phyloP scores from a whole-genome alignment of 2,888 invertebrate genomes.

The Resseliella maxima region DNA sequence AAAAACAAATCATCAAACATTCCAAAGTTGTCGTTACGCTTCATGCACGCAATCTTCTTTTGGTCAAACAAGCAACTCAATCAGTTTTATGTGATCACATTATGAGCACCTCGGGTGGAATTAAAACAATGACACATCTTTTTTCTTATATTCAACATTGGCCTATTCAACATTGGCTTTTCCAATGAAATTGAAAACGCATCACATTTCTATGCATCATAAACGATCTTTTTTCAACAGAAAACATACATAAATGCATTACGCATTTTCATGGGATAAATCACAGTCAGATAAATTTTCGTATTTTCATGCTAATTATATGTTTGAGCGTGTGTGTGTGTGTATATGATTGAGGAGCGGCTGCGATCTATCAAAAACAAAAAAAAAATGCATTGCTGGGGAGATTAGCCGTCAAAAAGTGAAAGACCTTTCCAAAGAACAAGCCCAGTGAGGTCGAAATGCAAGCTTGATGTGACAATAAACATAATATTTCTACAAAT shows the following conservation, averaged over 20 bases:
- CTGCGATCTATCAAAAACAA: background rate
- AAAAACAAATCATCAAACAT: background rate
- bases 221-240: background rate
- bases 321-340: background rate
- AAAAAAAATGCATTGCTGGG: background rate
- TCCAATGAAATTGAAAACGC: background rate
- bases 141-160: background rate
- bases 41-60: background rate
- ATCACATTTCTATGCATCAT: background rate
- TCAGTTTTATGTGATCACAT: background rate
- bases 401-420: background rate
- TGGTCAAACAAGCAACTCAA: background rate
- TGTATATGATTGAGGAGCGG: no score
- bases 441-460: background rate
- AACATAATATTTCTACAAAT: background rate
- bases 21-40: background rate
- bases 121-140: background rate
- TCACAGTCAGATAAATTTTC: background rate
- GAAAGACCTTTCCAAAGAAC: constrained; percentile 2
- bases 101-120: background rate
- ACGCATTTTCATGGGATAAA: background rate
- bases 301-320: background rate
- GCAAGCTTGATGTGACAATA: background rate
- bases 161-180: background rate
- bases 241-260: background rate